Conservation (phyloP, 2,797 vertebrate species). For the Knipowitschia caucasica region DNA sequence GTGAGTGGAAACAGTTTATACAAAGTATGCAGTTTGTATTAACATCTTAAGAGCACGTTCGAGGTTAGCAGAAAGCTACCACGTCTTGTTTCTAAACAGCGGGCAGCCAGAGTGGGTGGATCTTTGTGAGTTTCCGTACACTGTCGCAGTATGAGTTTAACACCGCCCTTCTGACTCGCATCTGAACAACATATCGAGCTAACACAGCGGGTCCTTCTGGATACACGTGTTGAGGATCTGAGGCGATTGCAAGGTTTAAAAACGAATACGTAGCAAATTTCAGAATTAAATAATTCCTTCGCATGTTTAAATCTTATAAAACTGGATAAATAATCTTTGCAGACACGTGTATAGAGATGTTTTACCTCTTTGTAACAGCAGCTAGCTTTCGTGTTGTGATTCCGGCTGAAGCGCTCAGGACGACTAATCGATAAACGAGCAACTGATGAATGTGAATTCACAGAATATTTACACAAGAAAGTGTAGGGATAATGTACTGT, state of each 20-base stretch:
- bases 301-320: fast-evolving
- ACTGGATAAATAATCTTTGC: fast-evolving
- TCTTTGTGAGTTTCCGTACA: fast-evolving
- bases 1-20: no score
- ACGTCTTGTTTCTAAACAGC: not conserved
- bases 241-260: not conserved
- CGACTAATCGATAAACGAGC: constrained; percentile 22
- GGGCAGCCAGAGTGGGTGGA: fast-evolving
- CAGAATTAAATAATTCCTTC: fast-evolving
- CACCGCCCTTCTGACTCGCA: constrained; percentile 18
- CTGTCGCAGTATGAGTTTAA: fast-evolving
- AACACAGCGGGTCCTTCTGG: not conserved
- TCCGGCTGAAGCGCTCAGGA: not conserved
- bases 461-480: not conserved
- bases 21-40: no score
- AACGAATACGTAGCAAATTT: fast-evolving
- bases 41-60: not conserved
- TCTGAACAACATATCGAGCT: not conserved
- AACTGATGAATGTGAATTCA: not conserved
- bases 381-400: constrained; percentile 5
- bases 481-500: not conserved
- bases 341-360: not conserved
- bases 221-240: constrained; percentile 51
- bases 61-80: not conserved
- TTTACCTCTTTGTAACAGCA: constrained; percentile 44